Conservation (phyloP, 2,888 invertebrate genomes). For the Eupeodes luniger region DNA sequence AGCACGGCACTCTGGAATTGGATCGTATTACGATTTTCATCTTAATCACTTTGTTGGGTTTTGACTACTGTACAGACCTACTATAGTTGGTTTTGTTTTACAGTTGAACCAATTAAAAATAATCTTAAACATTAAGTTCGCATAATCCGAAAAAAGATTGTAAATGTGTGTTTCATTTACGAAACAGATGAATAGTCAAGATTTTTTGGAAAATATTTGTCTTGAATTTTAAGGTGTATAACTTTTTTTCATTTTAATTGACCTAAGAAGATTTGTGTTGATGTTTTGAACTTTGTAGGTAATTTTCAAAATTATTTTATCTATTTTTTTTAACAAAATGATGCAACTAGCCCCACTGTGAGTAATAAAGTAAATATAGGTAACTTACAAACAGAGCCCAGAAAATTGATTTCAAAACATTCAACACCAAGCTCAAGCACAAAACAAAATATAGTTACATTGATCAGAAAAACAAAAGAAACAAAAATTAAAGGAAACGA, state of each 20-base stretch:
- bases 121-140: neutral
- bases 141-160: too few relatives aligned
- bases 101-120: conserved; percentile 27
- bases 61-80: neutral
- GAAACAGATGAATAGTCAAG: too few relatives aligned
- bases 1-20: conserved; percentile 6
- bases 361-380: conserved; percentile 46
- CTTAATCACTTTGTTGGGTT: conserved; percentile 37
- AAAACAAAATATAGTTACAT: conserved; percentile 42
- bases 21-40: conserved; percentile 62
- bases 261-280: too few relatives aligned
- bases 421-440: conserved; percentile 37
- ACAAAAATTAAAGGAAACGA: neutral
- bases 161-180: too few relatives aligned
- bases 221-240: too few relatives aligned
- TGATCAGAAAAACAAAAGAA: conserved; percentile 14
- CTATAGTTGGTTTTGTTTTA: conserved; percentile 18
- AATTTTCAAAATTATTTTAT: too few relatives aligned
- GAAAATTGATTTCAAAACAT: conserved; percentile 72
- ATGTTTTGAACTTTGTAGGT: too few relatives aligned
- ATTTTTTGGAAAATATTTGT: too few relatives aligned
- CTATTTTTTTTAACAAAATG: too few relatives aligned
- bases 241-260: too few relatives aligned
- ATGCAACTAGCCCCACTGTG: conserved; percentile 15
- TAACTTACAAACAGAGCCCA: neutral